These are phyloP conservation scores for Drosophila histrio DNA, from an alignment of 2,888 invertebrate species.

Conservation along the genomic window DNA sequence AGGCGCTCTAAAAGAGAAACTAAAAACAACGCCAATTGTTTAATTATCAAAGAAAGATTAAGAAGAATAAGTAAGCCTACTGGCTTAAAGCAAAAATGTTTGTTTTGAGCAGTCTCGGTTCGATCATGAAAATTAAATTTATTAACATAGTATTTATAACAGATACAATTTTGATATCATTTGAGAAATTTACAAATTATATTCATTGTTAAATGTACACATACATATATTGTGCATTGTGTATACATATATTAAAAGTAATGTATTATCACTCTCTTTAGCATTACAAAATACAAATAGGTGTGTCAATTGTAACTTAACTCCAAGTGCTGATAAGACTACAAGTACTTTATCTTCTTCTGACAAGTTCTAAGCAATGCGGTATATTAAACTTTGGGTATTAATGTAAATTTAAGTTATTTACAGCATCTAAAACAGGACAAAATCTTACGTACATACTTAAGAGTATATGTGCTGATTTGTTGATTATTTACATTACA, in stretches of 20 bases:
- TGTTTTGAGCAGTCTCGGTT: too few relatives aligned
- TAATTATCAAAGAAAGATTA: too few relatives aligned
- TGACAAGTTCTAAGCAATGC: neutral
- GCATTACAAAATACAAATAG: neutral
- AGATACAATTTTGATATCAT: neutral
- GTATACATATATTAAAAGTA: neutral
- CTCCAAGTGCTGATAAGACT: neutral
- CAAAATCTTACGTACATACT: neutral
- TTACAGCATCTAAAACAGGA: neutral
- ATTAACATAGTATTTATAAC: neutral
- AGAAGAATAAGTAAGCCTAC: too few relatives aligned
- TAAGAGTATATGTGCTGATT: neutral
- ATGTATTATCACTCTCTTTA: neutral
- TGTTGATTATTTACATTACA: slow-evolving; percentile 12
- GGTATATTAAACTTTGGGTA: neutral
- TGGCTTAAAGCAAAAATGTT: too few relatives aligned
- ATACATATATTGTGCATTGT: neutral
- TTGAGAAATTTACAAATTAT: slow-evolving; percentile 12
- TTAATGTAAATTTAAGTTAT: neutral
- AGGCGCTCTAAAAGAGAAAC: too few relatives aligned
- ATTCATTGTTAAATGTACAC: slow-evolving; percentile 7
- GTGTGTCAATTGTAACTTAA: slow-evolving; percentile 17
- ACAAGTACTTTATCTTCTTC: neutral
- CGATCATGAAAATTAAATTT: neutral
- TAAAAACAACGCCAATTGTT: too few relatives aligned